phyloP scores from a whole-genome alignment of 1,140 invertebrate species.

The Berghia stephanieae region DNA sequence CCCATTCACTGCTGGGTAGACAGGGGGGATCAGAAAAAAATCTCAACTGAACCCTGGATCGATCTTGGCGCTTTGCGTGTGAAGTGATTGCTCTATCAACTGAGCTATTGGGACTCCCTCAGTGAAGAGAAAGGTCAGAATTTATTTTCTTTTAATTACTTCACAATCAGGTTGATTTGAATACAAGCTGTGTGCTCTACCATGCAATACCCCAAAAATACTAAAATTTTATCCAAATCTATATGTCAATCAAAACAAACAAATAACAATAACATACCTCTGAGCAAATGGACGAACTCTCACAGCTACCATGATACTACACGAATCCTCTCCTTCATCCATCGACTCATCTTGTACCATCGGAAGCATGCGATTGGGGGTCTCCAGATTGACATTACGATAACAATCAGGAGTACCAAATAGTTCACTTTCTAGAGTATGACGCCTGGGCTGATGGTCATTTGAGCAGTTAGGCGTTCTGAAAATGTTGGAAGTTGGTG shows the following conservation, averaged over 20 bases:
- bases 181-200: background rate
- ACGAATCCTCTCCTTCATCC: conserved; percentile 50
- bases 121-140: background rate
- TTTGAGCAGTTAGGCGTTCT: conserved; percentile 32
- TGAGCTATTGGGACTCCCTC: too few relatives aligned
- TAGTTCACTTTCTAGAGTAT: conserved; percentile 49
- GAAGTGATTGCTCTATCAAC: too few relatives aligned
- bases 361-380: conserved; percentile 36
- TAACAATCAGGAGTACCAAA: conserved; percentile 62
- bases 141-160: background rate
- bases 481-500: too few relatives aligned
- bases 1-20: too few relatives aligned
- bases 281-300: conserved; percentile 73
- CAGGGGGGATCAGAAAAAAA: too few relatives aligned
- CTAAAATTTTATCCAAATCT: conserved; percentile 8
- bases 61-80: too few relatives aligned
- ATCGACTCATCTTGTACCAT: conserved; percentile 33
- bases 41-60: too few relatives aligned
- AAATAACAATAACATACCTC: conserved; percentile 46
- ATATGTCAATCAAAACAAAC: background rate
- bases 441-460: conserved; percentile 45
- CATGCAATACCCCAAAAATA: background rate
- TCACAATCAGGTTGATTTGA: background rate
- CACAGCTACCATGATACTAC: conserved; percentile 72
- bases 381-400: conserved; percentile 52